Evolutionary conservation across 2,113 vertebrate species (phyloP).

Genomic region (Stigmatopora nigra): DNA sequence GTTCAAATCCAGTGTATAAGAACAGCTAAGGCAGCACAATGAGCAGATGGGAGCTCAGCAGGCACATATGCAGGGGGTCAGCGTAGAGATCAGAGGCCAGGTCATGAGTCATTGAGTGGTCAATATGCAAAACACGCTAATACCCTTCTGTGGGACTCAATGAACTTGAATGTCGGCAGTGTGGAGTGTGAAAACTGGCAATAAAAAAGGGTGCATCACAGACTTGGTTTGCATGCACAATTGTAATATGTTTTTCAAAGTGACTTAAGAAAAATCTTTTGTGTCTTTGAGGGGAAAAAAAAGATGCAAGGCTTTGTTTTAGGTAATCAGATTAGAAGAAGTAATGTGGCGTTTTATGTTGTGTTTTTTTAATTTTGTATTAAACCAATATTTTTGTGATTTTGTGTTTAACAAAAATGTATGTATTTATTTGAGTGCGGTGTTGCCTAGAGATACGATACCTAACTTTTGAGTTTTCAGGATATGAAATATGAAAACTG

Average conservation of each 20-base stretch:
- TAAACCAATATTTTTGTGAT: too few relatives aligned
- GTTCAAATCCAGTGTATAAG: neutral
- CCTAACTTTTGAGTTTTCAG: too few relatives aligned
- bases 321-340: neutral
- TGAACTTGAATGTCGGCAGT: slow-evolving; percentile 9
- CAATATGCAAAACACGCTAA: slow-evolving; percentile 9
- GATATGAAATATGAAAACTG: too few relatives aligned
- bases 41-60: slow-evolving; percentile 41
- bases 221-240: neutral
- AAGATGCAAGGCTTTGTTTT: neutral
- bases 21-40: neutral
- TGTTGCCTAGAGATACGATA: too few relatives aligned
- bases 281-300: neutral
- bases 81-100: slow-evolving; percentile 43
- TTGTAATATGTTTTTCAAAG: neutral
- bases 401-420: too few relatives aligned
- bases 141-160: slow-evolving; percentile 26
- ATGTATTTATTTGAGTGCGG: too few relatives aligned
- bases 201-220: neutral
- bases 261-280: neutral
- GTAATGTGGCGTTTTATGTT: neutral
- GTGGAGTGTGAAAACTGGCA: neutral
- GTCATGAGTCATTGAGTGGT: slow-evolving; percentile 44
- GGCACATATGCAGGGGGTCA: slow-evolving; percentile 25
- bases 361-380: too few relatives aligned